A percentile compares a stretch with the other conserved stretches of the same genome.
Conservation (phyloP, 2,113 vertebrate species). For the Gambusia affinis region DNA sequence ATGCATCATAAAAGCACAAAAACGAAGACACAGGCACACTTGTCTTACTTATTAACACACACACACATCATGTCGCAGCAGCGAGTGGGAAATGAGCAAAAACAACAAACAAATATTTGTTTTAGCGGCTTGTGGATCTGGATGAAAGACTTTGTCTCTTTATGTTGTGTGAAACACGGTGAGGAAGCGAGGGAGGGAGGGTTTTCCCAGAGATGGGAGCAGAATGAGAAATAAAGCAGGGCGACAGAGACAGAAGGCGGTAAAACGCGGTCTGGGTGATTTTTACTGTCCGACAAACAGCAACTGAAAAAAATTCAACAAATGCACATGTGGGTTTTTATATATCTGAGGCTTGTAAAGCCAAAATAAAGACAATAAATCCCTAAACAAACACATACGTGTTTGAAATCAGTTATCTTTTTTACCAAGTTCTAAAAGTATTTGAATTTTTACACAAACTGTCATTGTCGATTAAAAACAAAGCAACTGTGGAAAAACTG, state of each 20-base stretch:
- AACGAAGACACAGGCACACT: neutral
- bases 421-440: too few species aligned
- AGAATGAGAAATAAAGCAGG: neutral
- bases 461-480: neutral
- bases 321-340: neutral
- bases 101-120: constrained; percentile 45
- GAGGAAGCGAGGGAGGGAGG: neutral
- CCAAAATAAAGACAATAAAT: neutral
- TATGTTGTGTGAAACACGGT: constrained; percentile 9
- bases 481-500: neutral
- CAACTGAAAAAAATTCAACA: neutral
- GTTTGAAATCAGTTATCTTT: too few species aligned
- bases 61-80: constrained; percentile 26
- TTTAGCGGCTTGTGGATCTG: constrained; percentile 18
- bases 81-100: constrained; percentile 22
- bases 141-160: constrained; percentile 13
- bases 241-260: neutral
- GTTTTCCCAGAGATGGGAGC: constrained; percentile 1
- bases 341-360: neutral
- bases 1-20: constrained; percentile 39
- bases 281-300: neutral
- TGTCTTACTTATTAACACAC: constrained; percentile 42
- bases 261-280: too few species aligned
- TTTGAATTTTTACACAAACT: neutral
- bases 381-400: too few species aligned